Conservation (phyloP, 2,797 vertebrate genomes). For the Myotis findleyi region DNA sequence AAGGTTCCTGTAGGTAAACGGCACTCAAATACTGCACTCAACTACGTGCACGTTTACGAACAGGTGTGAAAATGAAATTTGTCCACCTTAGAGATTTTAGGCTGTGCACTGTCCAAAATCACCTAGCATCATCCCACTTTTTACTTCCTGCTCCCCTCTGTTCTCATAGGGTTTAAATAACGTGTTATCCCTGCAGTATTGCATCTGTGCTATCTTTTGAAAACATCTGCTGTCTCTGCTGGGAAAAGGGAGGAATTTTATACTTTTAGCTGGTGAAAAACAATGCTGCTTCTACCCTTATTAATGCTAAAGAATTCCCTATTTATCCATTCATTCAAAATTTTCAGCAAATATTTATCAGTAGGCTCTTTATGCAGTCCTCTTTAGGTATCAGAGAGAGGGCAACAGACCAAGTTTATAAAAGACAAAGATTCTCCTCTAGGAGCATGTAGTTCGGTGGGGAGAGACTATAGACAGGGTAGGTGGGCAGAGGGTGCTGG, state of each 20-base stretch:
- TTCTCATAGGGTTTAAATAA: neutral
- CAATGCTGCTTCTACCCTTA: neutral
- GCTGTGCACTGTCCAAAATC: neutral
- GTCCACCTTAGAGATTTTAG: neutral
- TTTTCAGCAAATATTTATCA: neutral
- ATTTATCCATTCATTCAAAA: neutral
- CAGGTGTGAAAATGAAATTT: neutral
- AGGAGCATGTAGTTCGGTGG: rapidly evolving
- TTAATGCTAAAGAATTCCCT: neutral
- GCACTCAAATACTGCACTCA: neutral
- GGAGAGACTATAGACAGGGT: neutral
- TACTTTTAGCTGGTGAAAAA: neutral
- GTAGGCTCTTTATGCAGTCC: neutral
- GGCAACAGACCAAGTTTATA: neutral
- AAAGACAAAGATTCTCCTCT: neutral
- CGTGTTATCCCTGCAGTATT: neutral
- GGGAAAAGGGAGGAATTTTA: neutral
- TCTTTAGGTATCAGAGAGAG: neutral
- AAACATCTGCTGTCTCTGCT: conserved; percentile 7
- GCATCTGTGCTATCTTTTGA: neutral
- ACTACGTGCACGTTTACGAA: neutral
- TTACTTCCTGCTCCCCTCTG: neutral
- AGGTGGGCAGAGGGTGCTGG: neutral
- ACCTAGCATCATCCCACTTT: neutral
- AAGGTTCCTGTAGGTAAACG: neutral